Base-by-base conservation (phyloP, 1,140 invertebrate genomes). In the Heliconius nattereri region DNA sequence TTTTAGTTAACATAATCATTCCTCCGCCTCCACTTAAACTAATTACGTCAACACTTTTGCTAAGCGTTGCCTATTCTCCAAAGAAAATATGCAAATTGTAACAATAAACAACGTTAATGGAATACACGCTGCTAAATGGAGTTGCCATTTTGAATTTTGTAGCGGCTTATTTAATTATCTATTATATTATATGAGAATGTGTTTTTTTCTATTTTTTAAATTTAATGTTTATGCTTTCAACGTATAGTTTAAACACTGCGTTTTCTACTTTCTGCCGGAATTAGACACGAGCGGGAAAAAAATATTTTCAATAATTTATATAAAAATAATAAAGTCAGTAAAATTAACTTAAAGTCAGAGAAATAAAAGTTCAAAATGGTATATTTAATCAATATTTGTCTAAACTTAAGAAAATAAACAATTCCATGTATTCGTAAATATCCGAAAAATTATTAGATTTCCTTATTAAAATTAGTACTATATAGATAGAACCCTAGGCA, bases 71-170 rank as follows among this genome's bases (percentile, higher is more conserved):
- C 77, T 60, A 60, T 60, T 40, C 52, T 73, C 60, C 35, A 78
- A 78, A 60, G 54, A 45, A 78, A 78, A 78, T 78, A 73, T 78
- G 71, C 26, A 73, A 78, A 78, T 78, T 78, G 37, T 73, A 78
- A 73, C 77, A 78, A 78, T 78, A 78, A 73, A 78, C 77, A 73
- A 78, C 66, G 35, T 54, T 73, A 76, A 52, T 76, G 75, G 60
- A 76, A 76, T 66, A 71, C 19, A 20, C 66, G 37, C 23, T 66
- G 60, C 9, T 26, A 70, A 76, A 76, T 37, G 49, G 19, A 52
- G 26, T 40, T 66, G 66, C 75, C 75, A 71, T 76, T 66, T 76
- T 76, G 75, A 71, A 52, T 76, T 29, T 60, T 32, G 23, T 26
- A 66, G 40, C 71, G 29, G 32, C 8, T 72, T 35, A 72, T 40